These are phyloP conservation scores for Spea bombifrons DNA, from an alignment of 2,113 vertebrate species.

Conservation along the genomic window DNA sequence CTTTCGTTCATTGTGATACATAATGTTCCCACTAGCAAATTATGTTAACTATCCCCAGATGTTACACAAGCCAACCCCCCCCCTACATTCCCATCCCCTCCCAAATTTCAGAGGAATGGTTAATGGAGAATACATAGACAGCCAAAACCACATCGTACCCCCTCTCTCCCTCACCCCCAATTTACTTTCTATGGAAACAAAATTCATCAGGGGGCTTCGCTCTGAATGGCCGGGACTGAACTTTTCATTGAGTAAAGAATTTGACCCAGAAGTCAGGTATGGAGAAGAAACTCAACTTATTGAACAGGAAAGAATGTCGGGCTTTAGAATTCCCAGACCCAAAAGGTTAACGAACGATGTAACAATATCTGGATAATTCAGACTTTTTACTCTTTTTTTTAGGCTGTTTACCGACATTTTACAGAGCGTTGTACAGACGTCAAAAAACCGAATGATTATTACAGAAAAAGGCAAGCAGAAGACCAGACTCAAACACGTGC, in stretches of 20 bases:
- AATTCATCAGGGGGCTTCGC: background rate
- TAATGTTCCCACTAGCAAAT: constrained; percentile 40
- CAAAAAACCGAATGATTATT: too few relatives aligned
- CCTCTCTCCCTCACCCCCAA: background rate
- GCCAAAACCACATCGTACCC: background rate
- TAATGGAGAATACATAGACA: background rate
- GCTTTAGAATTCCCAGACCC: too few relatives aligned
- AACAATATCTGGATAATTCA: too few relatives aligned
- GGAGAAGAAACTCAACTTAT: background rate
- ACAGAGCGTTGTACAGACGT: too few relatives aligned
- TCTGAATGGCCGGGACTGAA: background rate
- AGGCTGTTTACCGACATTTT: too few relatives aligned
- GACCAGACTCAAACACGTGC: too few relatives aligned
- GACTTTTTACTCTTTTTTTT: too few relatives aligned
- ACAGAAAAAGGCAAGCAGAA: too few relatives aligned
- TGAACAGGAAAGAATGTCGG: background rate
- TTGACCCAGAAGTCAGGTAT: constrained; percentile 7
- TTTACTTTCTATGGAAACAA: background rate
- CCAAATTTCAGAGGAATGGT: constrained; percentile 16
- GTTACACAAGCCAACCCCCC: constrained; percentile 18
- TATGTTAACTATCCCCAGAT: constrained; percentile 39
- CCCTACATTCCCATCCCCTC: constrained; percentile 24
- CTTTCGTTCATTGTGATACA: constrained; percentile 35
- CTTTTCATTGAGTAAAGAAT: constrained; percentile 5
- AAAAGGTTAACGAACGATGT: too few relatives aligned